phyloP scores from a whole-genome alignment of 2,888 invertebrate species.

The Scrobipalpa costella region DNA sequence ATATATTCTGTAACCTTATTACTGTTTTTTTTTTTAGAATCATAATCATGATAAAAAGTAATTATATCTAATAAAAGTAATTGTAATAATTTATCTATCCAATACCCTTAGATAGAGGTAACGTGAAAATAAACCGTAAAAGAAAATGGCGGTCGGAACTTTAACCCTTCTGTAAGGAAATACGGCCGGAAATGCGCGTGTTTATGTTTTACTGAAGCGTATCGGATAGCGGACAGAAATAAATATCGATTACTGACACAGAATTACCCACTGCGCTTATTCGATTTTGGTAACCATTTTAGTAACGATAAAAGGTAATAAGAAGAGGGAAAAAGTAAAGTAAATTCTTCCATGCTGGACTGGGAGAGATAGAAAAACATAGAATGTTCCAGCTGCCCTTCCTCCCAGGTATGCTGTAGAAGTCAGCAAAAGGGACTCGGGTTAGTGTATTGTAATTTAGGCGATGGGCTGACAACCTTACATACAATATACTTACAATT shows the following conservation, averaged over 20 bases:
- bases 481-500: too few species aligned
- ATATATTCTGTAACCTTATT: too few species aligned
- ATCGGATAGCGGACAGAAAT: background rate
- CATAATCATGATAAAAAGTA: background rate
- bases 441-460: too few species aligned
- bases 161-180: conserved; percentile 23
- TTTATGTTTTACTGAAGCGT: conserved; percentile 20
- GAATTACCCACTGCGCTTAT: too few species aligned
- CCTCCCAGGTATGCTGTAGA: too few species aligned
- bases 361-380: too few species aligned
- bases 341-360: too few species aligned
- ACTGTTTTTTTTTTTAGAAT: too few species aligned
- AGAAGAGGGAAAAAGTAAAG: background rate
- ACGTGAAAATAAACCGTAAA: background rate
- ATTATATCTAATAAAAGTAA: background rate
- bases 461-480: too few species aligned
- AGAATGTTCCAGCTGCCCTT: too few species aligned
- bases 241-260: conserved; percentile 8
- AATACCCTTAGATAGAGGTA: background rate
- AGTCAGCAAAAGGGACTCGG: too few species aligned
- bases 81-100: background rate
- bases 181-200: conserved; percentile 15
- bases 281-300: background rate
- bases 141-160: background rate
- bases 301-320: background rate